Conservation (phyloP, 1,140 invertebrate genomes). For the Cydia fagiglandana region DNA sequence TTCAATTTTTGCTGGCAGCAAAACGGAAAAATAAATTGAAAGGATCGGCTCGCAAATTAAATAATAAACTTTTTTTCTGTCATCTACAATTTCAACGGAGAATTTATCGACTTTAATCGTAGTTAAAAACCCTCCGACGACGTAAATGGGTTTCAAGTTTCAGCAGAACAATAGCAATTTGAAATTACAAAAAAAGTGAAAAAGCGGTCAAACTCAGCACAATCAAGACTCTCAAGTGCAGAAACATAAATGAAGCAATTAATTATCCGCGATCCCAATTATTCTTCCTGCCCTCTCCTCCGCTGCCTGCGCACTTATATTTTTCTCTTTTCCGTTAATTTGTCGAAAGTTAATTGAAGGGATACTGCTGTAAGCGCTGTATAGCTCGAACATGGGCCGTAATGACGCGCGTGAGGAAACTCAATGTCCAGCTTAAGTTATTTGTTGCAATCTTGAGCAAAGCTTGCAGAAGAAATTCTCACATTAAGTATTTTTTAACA, state of each 20-base stretch:
- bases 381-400: constrained; percentile 9
- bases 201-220: constrained; percentile 66
- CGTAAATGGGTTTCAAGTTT: constrained; percentile 49
- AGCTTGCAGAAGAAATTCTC: neutral
- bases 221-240: constrained; percentile 74
- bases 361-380: constrained; percentile 51
- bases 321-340: constrained; percentile 61
- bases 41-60: constrained; percentile 16
- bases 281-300: constrained; percentile 59
- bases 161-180: constrained; percentile 68
- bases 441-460: constrained; percentile 3
- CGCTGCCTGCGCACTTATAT: constrained; percentile 50
- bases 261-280: constrained; percentile 75
- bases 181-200: constrained; percentile 63
- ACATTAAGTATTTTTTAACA: neutral
- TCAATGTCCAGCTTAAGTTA: neutral
- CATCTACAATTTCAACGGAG: constrained; percentile 19
- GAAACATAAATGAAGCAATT: constrained; percentile 78
- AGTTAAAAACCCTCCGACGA: constrained; percentile 53
- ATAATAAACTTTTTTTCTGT: constrained; percentile 11
- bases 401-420: neutral
- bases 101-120: constrained; percentile 30
- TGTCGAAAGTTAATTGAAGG: constrained; percentile 65
- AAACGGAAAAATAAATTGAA: constrained; percentile 9
- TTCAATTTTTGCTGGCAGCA: constrained; percentile 3